Percentiles rank a stretch among this genome's conserved stretches.
phyloP scores from a whole-genome alignment of 2,888 invertebrate species.

The Drosophila robusta region DNA sequence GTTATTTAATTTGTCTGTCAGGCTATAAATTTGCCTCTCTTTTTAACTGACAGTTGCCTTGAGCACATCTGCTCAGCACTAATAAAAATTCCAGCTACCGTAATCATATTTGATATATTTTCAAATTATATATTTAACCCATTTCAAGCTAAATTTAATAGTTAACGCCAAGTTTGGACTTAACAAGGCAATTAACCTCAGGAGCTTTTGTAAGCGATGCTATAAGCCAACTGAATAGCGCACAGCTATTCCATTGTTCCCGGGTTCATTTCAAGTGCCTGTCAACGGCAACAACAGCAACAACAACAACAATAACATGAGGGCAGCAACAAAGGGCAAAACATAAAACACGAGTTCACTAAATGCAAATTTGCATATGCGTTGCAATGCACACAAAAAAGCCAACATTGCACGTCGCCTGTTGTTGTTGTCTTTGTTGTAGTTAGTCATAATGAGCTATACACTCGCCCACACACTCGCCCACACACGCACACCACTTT shows the following conservation, averaged over 20 bases:
- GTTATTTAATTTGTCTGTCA: no score
- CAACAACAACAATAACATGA: conserved; percentile 11
- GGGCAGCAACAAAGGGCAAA: background rate
- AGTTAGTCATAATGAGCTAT: conserved; percentile 50
- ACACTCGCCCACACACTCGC: conserved; percentile 5
- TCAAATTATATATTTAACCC: no score
- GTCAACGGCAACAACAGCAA: background rate
- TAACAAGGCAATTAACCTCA: conserved; percentile 10
- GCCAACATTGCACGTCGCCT: background rate
- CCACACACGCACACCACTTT: conserved; percentile 13
- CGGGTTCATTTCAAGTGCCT: conserved; percentile 22
- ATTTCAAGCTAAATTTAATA: background rate
- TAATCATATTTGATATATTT: no score
- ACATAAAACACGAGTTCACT: conserved; percentile 7
- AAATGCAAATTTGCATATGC: conserved; percentile 37
- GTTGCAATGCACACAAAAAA: conserved; percentile 28
- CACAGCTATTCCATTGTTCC: conserved; percentile 15
- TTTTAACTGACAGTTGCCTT: background rate
- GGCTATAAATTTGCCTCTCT: background rate
- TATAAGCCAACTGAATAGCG: conserved; percentile 10
- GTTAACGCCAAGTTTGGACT: conserved; percentile 5
- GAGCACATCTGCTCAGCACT: no score
- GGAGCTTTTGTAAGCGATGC: conserved; percentile 19
- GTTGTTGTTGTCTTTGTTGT: conserved; percentile 17
- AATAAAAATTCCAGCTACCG: conserved; percentile 1